Evolutionary conservation across 2,113 vertebrate species (phyloP).

Genomic region (Osmerus eperlanus): DNA sequence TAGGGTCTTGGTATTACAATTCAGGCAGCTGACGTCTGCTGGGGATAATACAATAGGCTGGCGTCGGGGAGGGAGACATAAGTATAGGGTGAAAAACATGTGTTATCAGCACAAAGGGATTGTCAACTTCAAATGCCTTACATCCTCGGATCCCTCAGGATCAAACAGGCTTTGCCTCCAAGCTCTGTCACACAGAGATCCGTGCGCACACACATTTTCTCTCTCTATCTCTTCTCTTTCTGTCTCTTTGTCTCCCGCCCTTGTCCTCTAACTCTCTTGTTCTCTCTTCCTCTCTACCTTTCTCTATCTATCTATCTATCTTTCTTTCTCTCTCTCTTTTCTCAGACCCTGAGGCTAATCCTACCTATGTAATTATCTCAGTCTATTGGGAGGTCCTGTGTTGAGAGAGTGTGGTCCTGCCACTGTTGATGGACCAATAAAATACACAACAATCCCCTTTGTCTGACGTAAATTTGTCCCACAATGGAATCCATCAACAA

Average conservation of each 20-base stretch:
- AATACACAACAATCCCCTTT: slow-evolving; percentile 59
- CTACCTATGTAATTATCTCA: slow-evolving; percentile 52
- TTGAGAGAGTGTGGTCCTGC: slow-evolving; percentile 42
- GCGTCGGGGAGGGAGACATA: slow-evolving; percentile 48
- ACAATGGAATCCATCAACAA: slow-evolving; percentile 20
- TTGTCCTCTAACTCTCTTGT: background rate
- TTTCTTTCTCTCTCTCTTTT: slow-evolving; percentile 19
- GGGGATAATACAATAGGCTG: slow-evolving; percentile 66
- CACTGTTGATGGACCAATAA: slow-evolving; percentile 56
- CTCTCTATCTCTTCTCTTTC: slow-evolving; percentile 51
- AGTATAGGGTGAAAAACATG: slow-evolving; percentile 67
- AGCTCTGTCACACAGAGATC: slow-evolving; percentile 32
- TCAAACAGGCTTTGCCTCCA: slow-evolving; percentile 73
- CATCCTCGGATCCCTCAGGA: slow-evolving; percentile 70
- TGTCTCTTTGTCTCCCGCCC: slow-evolving; percentile 27
- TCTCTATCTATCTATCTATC: background rate
- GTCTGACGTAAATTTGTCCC: slow-evolving; percentile 47
- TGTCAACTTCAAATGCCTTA: slow-evolving; percentile 73
- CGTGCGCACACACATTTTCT: slow-evolving; percentile 32
- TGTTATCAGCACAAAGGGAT: slow-evolving; percentile 76
- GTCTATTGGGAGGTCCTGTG: slow-evolving; percentile 44
- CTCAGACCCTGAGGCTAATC: slow-evolving; percentile 51
- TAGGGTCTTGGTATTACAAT: slow-evolving; percentile 57
- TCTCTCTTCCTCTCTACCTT: background rate
- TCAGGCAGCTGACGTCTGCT: slow-evolving; percentile 66